Base-by-base conservation (phyloP, 2,888 invertebrate genomes). In the Carcina quercana region DNA sequence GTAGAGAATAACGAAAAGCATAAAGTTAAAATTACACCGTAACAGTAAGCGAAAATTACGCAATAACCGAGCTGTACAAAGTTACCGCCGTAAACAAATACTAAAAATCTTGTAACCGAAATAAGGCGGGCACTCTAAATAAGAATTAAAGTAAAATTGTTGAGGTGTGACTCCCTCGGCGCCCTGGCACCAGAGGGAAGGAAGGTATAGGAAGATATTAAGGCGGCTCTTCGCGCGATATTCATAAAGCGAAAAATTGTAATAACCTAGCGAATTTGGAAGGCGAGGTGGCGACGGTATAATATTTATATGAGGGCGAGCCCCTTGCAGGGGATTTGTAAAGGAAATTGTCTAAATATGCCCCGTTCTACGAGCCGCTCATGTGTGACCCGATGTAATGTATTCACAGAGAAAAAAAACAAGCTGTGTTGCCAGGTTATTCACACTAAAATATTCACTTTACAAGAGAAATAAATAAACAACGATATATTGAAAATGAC, bases 181-280 rank as follows among this genome's bases (percentile, higher is more conserved):
- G 62, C 47, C 24, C 10, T n/a, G n/a, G n/a, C n/a, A n/a, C n/a
- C n/a, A n/a, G n/a, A n/a, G n/a, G n/a, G n/a, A n/a, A n/a, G n/a
- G n/a, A n/a, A n/a, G n/a, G n/a, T n/a, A n/a, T n/a, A n/a, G n/a
- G 51, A 47, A 59, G 63, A 59, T 61, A 65, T 66, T 63, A 66
- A 54, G 54, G 59, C 56, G 65, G 61, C 57, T 55, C 53, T 57
- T 53, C 57, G 65, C 75, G 66, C 76, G 75, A 78, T 83, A 85
- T 85, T 84, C 84, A 83, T 85, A 84, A 84, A 66, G 80, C 74
- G 76, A 75, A 74, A 83, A 84, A 83, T 83, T 84, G 80, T 83
- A 83, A 83, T 83, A 79, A 80, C 80, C 79, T 66, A 59, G 64
- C 56, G 69, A 64, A 70, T 74, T 70, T 71, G 63, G 56, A 60